Evolutionary conservation across 2,797 vertebrate genomes (phyloP).

Genomic region (Heterohyrax brucei): DNA sequence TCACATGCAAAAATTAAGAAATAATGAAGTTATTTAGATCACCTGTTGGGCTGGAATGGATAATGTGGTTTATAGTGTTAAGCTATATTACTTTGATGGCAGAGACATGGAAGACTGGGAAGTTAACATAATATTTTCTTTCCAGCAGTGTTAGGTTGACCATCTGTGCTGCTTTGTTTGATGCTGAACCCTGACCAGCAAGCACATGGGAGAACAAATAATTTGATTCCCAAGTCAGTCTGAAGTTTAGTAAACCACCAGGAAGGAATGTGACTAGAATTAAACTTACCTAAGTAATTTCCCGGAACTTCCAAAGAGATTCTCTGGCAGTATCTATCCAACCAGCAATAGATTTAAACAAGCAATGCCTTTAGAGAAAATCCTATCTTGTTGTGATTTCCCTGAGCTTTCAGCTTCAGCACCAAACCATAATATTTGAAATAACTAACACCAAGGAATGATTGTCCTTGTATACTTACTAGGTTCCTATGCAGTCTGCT

Average conservation of each 20-base stretch:
- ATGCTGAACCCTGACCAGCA: not conserved
- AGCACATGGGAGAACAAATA: constrained; percentile 5
- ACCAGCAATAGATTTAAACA: not conserved
- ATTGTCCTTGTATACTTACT: not conserved
- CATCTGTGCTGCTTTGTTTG: not conserved
- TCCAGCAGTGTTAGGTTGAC: not conserved
- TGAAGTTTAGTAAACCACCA: constrained; percentile 50
- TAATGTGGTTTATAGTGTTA: not conserved
- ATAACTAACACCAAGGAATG: not conserved
- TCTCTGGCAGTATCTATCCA: not conserved
- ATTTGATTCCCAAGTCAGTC: constrained; percentile 58
- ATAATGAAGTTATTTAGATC: not conserved
- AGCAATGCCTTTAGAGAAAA: not conserved
- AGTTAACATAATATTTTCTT: not conserved
- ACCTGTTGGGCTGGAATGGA: not conserved
- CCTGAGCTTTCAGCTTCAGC: not conserved
- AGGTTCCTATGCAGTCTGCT: not conserved
- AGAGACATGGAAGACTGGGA: not conserved
- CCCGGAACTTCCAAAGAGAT: constrained; percentile 16
- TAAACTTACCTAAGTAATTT: constrained; percentile 37
- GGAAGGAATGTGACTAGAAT: constrained; percentile 55
- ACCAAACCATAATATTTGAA: not conserved
- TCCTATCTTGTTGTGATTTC: not conserved
- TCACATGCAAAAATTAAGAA: constrained; percentile 49
- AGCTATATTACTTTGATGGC: not conserved